Evolutionary conservation across 2,797 vertebrate genomes (phyloP).

Genomic region (Coluber constrictor): DNA sequence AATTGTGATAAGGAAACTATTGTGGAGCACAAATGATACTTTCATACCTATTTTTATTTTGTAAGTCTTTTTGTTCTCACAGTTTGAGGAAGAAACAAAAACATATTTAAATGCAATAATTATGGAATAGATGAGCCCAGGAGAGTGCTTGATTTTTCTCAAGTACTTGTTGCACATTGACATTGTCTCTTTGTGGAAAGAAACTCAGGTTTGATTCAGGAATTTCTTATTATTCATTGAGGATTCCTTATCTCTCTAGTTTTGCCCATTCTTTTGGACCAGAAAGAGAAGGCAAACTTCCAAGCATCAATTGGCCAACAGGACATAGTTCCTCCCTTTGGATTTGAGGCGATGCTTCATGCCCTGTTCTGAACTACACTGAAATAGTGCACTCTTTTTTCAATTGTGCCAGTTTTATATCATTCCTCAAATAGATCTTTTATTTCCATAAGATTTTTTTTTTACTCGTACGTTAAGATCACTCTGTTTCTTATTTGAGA

Average conservation of each 20-base stretch:
- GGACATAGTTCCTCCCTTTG: constrained; percentile 21
- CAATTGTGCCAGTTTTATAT: constrained; percentile 68
- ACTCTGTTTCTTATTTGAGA: constrained; percentile 46
- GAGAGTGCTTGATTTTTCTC: constrained; percentile 37
- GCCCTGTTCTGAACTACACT: constrained; percentile 41
- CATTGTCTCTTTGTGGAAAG: constrained; percentile 57
- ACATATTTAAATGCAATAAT: constrained; percentile 48
- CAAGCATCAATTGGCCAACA: constrained; percentile 40
- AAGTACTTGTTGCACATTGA: constrained; percentile 37
- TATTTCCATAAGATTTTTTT: neutral
- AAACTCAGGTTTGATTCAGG: constrained; percentile 50
- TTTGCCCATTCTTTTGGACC: constrained; percentile 23
- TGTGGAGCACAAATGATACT: constrained; percentile 37
- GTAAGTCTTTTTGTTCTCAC: constrained; percentile 22
- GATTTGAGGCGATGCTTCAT: constrained; percentile 46
- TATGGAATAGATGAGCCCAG: constrained; percentile 35
- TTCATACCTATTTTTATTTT: constrained; percentile 26
- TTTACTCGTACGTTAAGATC: constrained; percentile 39
- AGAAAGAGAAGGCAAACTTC: constrained; percentile 21
- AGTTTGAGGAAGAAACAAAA: constrained; percentile 40
- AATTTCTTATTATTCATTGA: constrained; percentile 40
- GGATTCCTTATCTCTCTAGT: constrained; percentile 27
- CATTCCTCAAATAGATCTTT: constrained; percentile 42
- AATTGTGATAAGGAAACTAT: neutral
- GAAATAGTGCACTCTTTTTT: constrained; percentile 50